Base-by-base conservation (phyloP, 2,113 vertebrate genomes). In the Patagioenas fasciata region DNA sequence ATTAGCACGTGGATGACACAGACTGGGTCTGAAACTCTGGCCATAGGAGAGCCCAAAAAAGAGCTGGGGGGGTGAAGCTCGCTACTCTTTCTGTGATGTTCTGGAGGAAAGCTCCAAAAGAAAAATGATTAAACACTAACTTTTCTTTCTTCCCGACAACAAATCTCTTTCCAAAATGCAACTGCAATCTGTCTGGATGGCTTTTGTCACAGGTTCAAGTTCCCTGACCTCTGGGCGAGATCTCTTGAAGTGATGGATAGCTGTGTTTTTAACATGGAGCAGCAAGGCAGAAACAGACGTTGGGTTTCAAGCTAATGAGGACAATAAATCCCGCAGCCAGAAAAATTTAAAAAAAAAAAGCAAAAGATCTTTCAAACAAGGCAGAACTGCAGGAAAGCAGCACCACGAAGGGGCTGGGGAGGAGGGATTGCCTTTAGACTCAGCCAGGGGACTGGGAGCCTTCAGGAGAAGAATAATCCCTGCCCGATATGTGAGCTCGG, bases 231-330 rank as follows among this genome's bases (percentile, higher is more conserved):
- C 83, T 72, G 93, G 96, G 95, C 11, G 70, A 94, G 95, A 93
- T 96, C 93, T 94, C 96, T 92, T 75, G 80, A 65, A 58, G 92
- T 95, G 96, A 97, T 96, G 95, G 95, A 96, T 97, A 67, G 73
- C 7, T 34, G 92, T 95, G 96, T 96, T 96, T 95, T 67, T 40
- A 86, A 72, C 88, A 13, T 24, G 53, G 90, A 90, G 92, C 94
- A 56, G 95, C 75, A 3, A 8, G 10, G 85, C 24, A 80, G 92
- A 19, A 94, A 72, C 95, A 96, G 93, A 61, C 34, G 5, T 1
- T 83, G 91, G 60, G n/a, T 44, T 67, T 89, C 88, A 62, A 86
- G 80, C 91, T 89, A 93, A 70, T 85, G 97, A 97, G 89, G 58
- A 70, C 89, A 9, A 95, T 91, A 95, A 93, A 94, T 95, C 95